Evolutionary conservation across 2,797 vertebrate genomes (phyloP).

Genomic region (Pseudochirops cupreus): DNA sequence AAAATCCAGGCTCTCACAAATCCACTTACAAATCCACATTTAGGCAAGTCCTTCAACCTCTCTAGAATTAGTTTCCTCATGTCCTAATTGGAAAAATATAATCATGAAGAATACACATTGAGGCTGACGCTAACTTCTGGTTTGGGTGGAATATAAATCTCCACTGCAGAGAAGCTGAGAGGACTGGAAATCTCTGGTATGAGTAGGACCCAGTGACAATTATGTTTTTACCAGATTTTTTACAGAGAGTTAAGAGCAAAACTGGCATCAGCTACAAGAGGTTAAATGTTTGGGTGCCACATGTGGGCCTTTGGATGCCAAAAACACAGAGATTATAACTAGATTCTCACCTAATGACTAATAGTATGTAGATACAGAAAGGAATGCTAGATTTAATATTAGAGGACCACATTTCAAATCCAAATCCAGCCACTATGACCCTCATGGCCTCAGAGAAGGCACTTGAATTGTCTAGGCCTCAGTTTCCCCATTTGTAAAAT

Average conservation of each 20-base stretch:
- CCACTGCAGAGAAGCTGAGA: neutral
- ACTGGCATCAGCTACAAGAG: neutral
- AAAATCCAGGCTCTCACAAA: neutral
- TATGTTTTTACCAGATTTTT: conserved; percentile 8
- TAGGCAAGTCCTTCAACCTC: neutral
- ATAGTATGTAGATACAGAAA: neutral
- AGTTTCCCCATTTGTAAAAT: neutral
- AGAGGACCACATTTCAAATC: neutral
- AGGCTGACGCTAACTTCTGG: neutral
- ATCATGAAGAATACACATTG: neutral
- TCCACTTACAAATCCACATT: neutral
- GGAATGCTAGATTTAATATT: neutral
- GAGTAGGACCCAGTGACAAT: neutral
- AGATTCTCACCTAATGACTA: neutral
- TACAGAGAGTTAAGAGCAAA: neutral
- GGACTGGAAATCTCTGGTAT: conserved; percentile 13
- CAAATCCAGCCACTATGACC: neutral
- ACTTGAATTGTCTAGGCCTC: neutral
- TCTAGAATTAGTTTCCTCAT: neutral
- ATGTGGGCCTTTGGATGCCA: neutral
- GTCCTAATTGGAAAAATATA: neutral
- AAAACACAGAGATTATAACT: neutral
- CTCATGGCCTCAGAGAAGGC: neutral
- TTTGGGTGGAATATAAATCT: neutral
- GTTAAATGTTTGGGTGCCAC: neutral